Conservation (phyloP, 2,113 vertebrate genomes). For the Smithornis capensis region DNA sequence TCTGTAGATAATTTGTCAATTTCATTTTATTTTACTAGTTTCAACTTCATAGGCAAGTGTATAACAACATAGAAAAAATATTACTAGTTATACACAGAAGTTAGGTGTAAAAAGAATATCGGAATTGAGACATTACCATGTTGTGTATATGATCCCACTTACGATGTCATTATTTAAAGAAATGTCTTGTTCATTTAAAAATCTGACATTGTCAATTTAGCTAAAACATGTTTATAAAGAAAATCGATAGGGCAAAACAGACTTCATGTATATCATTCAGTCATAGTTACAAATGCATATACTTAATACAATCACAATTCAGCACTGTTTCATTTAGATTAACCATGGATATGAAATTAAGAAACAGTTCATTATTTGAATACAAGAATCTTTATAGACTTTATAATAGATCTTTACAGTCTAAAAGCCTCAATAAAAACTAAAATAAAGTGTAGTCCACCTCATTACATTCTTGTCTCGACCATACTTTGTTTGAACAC, state of each 20-base stretch:
- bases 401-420: neutral
- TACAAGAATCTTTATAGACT: neutral
- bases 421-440: neutral
- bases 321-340: neutral
- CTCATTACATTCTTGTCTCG: neutral
- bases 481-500: neutral
- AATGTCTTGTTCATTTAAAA: neutral
- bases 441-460: neutral
- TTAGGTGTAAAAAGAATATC: neutral
- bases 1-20: neutral
- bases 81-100: neutral
- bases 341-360: neutral
- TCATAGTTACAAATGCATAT: neutral
- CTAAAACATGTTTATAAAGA: neutral
- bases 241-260: neutral
- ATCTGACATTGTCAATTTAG: neutral
- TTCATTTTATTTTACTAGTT: neutral
- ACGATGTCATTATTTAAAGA: neutral
- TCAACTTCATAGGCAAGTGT: neutral
- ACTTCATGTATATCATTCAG: neutral
- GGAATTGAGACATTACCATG: neutral
- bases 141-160: neutral
- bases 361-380: neutral
- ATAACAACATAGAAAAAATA: neutral
- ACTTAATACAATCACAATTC: neutral